Evolutionary conservation across 2,888 invertebrate species (phyloP), one percentile per base, ranked within the genome.

Genomic region (Synergus laeviventris): DNA sequence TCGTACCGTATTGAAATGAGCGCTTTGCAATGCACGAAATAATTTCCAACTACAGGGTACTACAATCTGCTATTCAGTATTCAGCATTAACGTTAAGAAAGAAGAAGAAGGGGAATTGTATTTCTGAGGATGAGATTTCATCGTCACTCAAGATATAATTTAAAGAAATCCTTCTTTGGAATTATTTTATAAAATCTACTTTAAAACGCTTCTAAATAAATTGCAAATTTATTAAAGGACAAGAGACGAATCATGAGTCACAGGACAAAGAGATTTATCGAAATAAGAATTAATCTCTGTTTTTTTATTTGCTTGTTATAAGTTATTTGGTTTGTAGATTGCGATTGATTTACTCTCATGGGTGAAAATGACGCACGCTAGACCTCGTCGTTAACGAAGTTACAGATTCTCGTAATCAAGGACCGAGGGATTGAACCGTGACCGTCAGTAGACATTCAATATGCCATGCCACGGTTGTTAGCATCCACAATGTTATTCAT

Each of bases 401-500:
- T 89, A 89, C 87, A 86, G 88, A 89, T 89, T 88, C 85, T 83
- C 87, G 87, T 89, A 89, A 89, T 90, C 88, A 89, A 89, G 86
- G 86, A 45, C 81, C 81, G 80, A 81, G 83, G 81, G 85, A 78
- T 78, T 83, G 82, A 79, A 79, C 79, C 83, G 76, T 79, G 83
- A 83, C 84, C 84, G 84, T 76, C 84, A 85, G 86, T 86, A 86
- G 89, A 88, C 86, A 89, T 89, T 89, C 89, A 88, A 89, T 90
- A 88, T 87, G 85, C 86, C 82, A 88, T 86, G 85, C 86, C 82
- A 84, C 81, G 84, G 85, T 86, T 87, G 88, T 89, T 90, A 89
- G 88, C 89, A 86, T 88, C 84, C 81, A 83, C 87, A 90, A 90
- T 90, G 86, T 88, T 90, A 90, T 90, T 90, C 90, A 90, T 90